Evolutionary conservation across 2,113 vertebrate species (phyloP).

Genomic region (Scolopax mira): DNA sequence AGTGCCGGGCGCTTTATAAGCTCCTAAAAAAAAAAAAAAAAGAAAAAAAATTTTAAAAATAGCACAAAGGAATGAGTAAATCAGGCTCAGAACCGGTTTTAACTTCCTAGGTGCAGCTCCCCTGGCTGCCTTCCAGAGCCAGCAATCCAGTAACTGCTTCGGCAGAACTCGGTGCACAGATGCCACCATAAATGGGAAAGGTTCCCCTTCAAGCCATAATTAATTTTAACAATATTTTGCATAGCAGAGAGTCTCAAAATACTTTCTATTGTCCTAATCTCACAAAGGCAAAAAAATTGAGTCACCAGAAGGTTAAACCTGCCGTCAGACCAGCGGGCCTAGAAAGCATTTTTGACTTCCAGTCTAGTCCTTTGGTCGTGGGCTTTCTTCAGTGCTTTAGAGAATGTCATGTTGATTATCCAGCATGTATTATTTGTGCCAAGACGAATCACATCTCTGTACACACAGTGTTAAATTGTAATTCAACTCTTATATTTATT

Average conservation of each 20-base stretch:
- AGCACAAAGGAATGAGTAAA: background rate
- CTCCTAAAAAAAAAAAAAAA: background rate
- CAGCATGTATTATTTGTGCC: background rate
- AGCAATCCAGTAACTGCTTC: slow-evolving; percentile 23
- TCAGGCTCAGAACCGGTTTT: slow-evolving; percentile 26
- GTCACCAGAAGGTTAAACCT: background rate
- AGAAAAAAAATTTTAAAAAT: background rate
- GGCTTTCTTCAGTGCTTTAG: background rate
- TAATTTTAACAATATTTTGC: slow-evolving; percentile 5
- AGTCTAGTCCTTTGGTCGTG: background rate
- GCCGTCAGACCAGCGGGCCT: background rate
- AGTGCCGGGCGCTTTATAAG: background rate
- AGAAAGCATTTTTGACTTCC: background rate
- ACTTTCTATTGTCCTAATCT: background rate
- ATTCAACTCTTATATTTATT: background rate
- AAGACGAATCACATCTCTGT: background rate
- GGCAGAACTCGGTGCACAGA: background rate
- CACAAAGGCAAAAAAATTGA: background rate
- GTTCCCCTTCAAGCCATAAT: background rate
- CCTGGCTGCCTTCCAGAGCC: slow-evolving; percentile 29
- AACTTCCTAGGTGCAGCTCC: slow-evolving; percentile 26
- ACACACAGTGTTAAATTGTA: background rate
- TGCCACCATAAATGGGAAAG: background rate
- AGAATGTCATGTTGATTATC: background rate
- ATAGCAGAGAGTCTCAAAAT: background rate